A percentile compares a stretch with the other conserved stretches of the same genome.
phyloP scores from a whole-genome alignment of 2,888 invertebrate genomes.

The Schizaphis graminum region DNA sequence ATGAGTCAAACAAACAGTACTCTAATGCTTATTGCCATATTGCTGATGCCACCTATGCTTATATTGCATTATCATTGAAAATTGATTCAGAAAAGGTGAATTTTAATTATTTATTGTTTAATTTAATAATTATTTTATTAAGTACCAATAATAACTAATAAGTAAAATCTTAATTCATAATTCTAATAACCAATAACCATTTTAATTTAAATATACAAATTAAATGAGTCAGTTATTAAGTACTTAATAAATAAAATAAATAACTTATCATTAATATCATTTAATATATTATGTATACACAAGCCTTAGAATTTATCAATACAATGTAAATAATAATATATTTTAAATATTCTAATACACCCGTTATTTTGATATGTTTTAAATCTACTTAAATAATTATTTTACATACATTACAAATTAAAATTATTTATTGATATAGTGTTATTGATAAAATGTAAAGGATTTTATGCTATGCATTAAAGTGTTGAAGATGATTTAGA shows the following conservation, averaged over 20 bases:
- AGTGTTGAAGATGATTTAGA: background rate
- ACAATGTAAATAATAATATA: background rate
- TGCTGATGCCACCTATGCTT: slow-evolving; percentile 36
- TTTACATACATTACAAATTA: background rate
- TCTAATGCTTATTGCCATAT: slow-evolving; percentile 25
- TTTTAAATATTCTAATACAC: background rate
- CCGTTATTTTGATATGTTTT: background rate
- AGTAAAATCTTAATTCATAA: background rate
- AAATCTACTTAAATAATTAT: background rate
- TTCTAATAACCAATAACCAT: background rate
- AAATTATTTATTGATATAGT: background rate
- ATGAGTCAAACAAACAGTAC: background rate
- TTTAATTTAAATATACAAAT: no score
- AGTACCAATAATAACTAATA: background rate
- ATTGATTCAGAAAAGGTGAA: slow-evolving; percentile 28
- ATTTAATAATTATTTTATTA: background rate
- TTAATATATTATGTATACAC: background rate
- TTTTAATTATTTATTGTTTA: background rate
- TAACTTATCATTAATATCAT: background rate
- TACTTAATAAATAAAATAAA: background rate
- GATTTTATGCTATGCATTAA: background rate
- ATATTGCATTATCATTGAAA: slow-evolving; percentile 41
- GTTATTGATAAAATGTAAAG: background rate
- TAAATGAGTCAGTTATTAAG: no score
- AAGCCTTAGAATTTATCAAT: background rate